Base-by-base conservation (phyloP, 2,888 invertebrate species). In the Drosophila affinis region DNA sequence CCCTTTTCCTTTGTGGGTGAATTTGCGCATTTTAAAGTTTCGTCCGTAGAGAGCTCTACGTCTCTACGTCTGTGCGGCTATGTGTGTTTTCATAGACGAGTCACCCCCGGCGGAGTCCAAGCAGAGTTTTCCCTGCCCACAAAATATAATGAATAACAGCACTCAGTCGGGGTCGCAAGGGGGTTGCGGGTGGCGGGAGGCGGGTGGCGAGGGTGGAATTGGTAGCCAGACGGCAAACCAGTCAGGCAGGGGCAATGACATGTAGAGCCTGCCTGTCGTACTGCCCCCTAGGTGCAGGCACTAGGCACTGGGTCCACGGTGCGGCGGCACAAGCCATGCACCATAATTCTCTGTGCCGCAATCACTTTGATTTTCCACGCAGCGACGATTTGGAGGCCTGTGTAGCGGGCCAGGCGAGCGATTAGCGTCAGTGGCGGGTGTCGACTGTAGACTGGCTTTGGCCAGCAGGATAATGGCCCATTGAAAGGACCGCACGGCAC, bases 281-380 rank as follows among this genome's bases (percentile, higher is more conserved):
- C 65, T 76, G 71, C 73, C 76, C 65, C 61, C 54, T 67, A 64
- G 47, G 48, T 27, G 7, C 27, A 9, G 29, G 29, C 29, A 29
- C 29, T 9, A 9, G 29, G 29, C 29, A 29, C 29, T 9, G 29
- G 29, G 9, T 9, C 29, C 29, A 27, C 27, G 7, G 6, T 27
- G 7, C 7, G 7, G 7, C 7, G 7, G 27, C 7, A 14, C 55
- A 67, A 21, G 68, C 18, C 69, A 45, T 49, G 29, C 32, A 49
- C 62, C 58, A 70, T 75, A 84, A 83, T 76, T 81, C 71, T 60
- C 79, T 71, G 29, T 29, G 51, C 71, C 76, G 76, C 76, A 70
- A 65, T 68, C 59, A 74, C 74, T 79, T 82, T 82, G 88, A 87
- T 87, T 87, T 82, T 88, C 62, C 77, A 69, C 60, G 75, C 79